Evolutionary conservation across 2,113 vertebrate genomes (phyloP), one percentile per base, ranked within the genome.

Genomic region (Papio anubis): DNA sequence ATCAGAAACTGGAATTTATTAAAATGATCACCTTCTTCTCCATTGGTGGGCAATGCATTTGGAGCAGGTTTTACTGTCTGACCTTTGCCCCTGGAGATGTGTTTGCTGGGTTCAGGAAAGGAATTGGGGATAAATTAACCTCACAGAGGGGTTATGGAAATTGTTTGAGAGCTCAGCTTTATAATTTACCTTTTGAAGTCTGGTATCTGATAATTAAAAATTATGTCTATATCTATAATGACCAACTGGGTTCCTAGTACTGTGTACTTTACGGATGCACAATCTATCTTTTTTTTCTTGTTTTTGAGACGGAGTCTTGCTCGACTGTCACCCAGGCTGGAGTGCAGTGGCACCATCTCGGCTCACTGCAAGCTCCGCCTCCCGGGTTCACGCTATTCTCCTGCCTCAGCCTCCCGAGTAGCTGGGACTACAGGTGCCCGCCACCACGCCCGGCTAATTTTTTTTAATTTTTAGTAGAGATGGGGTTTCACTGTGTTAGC

Each of bases 1-100:
- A 1, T 90, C 55, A 72, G 98, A 96, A 97, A 80, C 13, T 75
- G 59, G 72, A 84, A 76, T 96, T 90, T 73, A 43, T 88, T 95
- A 80, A 93, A 98, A 90, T 78, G 50, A 87, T 79, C 83, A 72
- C 76, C 73, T 96, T 97, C 96, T 86, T 21, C 32, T 93, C 96
- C 14, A 38, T 83, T 57, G 38, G 57, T 90, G 64, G 95, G 64
- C 90, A 55, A 35, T 76, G 52, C 75, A 48, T 96, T 97, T 97
- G 97, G 96, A 95, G 61, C 76, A 88, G 93, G 76, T 93, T 95
- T 93, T 96, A 85, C 73, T 86, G 66, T 50, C 81, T 79, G 64
- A 80, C 43, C 70, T 96, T 98, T 95, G 93, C 50, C 75, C 59
- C 50, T 79, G 94, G 81, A 66, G 16, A 45, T 14, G 20, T 88